Evolutionary conservation across 2,888 invertebrate genomes (phyloP), one percentile per base, ranked within the genome.

Genomic region (Anthrax anthrax): DNA sequence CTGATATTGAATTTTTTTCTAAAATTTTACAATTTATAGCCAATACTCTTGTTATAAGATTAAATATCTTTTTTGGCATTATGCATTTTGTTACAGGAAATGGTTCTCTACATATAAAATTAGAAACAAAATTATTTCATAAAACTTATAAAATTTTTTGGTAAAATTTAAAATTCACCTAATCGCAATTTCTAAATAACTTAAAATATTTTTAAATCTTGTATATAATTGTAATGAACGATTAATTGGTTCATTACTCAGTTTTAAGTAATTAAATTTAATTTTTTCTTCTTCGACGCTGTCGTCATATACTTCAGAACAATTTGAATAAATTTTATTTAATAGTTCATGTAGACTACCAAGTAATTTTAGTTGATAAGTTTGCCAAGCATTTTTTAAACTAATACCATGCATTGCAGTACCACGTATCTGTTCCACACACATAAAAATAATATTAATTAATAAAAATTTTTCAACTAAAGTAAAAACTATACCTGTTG

Each of bases 81-180:
- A 65, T 52, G 1, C 54, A 49, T 43, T 65, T 65, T 5, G 59
- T 38, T 1, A 58, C 59, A 9, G 64, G 59, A 51, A 58, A 65
- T 0, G 64, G 61, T 38, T 63, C 58, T 16, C 60, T 61, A 37
- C 14, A n/a, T 23, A 6, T 23, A 54, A 53, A 27, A 6, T 32
- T 12, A 5, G 54, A 53, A 19, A 12, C 12, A 19, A 10, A 45
- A 10, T 39, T 18, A 27, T 32, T 18, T 41, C 3, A 27, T 17
- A 37, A 12, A 18, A 37, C 9, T 13, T 37, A n/a, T 9, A 47
- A 40, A 4, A 14, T 38, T 39, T 38, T 4, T n/a, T 37, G 1
- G 18, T 32, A 10, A 13, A 10, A 14, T 19, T 18, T 18, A 19
- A 6, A 37, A 19, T 44, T 39, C 48, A 59, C 58, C 53, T 51